phyloP scores from a whole-genome alignment of 2,797 vertebrate species.

The Luscinia luscinia region DNA sequence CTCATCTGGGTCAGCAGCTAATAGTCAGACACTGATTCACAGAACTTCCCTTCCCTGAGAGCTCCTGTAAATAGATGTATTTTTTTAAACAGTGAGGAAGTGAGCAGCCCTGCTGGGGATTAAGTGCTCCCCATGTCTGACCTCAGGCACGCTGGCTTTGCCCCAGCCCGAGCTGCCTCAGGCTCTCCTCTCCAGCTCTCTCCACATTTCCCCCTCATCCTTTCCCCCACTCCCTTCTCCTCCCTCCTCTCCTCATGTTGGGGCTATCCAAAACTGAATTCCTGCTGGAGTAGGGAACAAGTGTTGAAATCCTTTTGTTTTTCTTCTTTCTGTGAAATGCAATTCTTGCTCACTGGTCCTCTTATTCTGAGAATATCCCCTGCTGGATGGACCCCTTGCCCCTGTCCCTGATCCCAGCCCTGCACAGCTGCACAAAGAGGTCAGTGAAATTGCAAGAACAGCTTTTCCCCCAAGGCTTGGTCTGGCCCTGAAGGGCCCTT shows the following conservation, averaged over 20 bases:
- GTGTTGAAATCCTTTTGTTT: background rate
- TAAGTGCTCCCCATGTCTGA: background rate
- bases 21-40: constrained; percentile 34
- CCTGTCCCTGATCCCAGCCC: background rate
- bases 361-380: constrained; percentile 15
- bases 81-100: constrained; percentile 16
- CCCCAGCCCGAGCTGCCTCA: background rate
- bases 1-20: background rate
- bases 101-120: constrained; percentile 10
- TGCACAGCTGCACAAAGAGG: background rate
- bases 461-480: background rate
- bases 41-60: background rate
- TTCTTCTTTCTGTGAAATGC: background rate
- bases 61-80: background rate
- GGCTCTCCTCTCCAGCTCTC: background rate
- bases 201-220: background rate
- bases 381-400: background rate
- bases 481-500: background rate
- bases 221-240: background rate
- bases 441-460: background rate
- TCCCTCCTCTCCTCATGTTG: background rate
- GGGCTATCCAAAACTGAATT: background rate
- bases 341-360: background rate
- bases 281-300: background rate
- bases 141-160: background rate